Evolutionary conservation across 2,797 vertebrate species (phyloP), one percentile per base, ranked within the genome.

Genomic region (Chiloscyllium punctatum): DNA sequence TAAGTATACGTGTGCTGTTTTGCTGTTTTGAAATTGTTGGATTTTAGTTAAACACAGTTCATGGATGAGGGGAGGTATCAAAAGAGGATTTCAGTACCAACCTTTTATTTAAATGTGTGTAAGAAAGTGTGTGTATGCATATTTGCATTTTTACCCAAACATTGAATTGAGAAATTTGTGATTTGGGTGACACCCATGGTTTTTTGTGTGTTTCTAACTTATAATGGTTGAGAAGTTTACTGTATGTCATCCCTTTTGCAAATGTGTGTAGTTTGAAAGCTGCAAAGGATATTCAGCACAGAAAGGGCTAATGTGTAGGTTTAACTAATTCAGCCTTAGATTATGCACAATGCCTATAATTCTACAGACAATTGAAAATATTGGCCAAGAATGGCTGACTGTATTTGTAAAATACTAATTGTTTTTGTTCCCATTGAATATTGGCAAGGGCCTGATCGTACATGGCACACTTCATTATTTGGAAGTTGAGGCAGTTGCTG

Each of bases 1-100:
- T 99, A 99, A 98, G 97, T 87, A 57, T 95, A 69, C 57, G n/a
- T 69, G 42, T 92, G 66, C n/a, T 92, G 42, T 51, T 95, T 77
- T 72, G 53, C 48, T 95, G 94, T 74, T 74, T 77, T n/a, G 71
- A 71, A 95, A 57, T 77, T 72, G 71, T 95, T 95, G 94, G 74
- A 51, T 95, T 95, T 95, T 95, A 77, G 92, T 71, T 94, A 37
- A 95, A 51, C 94, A 77, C 48, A 53, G 69, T 71, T 94, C 51
- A 62, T 69, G 72, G 71, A 15, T 51, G 94, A 72, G 53, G 27
- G 21, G 30, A 1, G 77, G 6, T 91, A 91, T 51, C 51, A 51
- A 77, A 77, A 77, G 71, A 53, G 88, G 71, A 57, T 95, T 95
- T 77, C 71, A 53, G 16, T 71, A 95, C 71, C 27, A 30, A 66